Conservation (phyloP, 1,140 invertebrate species). For the Steinernema khuongi region DNA sequence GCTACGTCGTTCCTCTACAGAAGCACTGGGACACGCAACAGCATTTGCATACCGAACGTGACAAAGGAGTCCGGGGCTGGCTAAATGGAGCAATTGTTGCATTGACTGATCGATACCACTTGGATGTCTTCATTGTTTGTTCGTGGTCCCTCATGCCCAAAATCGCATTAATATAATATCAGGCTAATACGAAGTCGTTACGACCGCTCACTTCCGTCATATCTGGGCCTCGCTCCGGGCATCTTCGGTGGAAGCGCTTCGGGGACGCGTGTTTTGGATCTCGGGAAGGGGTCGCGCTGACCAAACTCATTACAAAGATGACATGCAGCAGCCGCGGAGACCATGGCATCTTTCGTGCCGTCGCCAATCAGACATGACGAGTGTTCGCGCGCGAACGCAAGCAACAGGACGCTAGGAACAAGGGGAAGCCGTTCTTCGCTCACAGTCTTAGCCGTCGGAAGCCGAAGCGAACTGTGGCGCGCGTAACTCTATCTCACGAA, state of each 20-base stretch:
- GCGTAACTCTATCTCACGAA: no score
- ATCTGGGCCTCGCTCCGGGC: neutral
- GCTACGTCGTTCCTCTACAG: no score
- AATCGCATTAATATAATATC: conserved; percentile 16
- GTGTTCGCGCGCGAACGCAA: no score
- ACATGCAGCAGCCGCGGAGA: no score
- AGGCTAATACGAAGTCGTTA: conserved; percentile 12
- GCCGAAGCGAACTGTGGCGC: no score
- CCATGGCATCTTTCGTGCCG: no score
- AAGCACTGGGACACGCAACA: no score
- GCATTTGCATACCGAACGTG: no score
- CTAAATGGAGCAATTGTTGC: neutral
- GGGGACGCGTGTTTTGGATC: neutral
- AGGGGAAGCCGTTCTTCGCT: no score
- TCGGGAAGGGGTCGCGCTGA: neutral
- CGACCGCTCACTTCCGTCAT: neutral
- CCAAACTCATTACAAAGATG: conserved; percentile 4
- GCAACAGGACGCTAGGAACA: no score
- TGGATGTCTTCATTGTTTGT: neutral
- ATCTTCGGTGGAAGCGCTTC: neutral
- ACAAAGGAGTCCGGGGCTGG: neutral
- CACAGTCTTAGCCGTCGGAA: no score
- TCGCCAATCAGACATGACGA: no score
- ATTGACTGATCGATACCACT: neutral
- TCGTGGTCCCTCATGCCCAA: neutral